Evolutionary conservation across 2,113 vertebrate genomes (phyloP).

Genomic region (Nyctibius bracteatus): DNA sequence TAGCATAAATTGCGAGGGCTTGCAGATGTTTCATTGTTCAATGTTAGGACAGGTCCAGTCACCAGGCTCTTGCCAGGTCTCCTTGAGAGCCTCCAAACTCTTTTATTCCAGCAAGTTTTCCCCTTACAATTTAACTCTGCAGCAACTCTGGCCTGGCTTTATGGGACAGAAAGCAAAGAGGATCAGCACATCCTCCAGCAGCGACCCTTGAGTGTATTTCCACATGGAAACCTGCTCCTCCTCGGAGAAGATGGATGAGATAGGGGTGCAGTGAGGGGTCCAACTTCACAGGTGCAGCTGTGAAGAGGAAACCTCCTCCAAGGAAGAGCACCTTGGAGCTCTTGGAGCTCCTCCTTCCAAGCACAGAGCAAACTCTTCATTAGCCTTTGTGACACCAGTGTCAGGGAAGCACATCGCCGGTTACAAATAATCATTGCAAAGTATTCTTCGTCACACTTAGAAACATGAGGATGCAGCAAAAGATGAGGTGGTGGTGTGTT

Average conservation of each 20-base stretch:
- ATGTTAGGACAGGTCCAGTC: not conserved
- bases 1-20: not conserved
- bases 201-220: not conserved
- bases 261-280: not conserved
- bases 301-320: not conserved
- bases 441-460: not conserved
- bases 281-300: not conserved
- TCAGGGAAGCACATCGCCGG: not conserved
- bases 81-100: not conserved
- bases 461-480: not conserved
- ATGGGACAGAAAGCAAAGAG: not conserved
- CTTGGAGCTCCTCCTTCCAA: not conserved
- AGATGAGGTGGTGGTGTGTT: not conserved
- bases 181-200: not conserved
- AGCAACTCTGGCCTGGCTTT: not conserved
- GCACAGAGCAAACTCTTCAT: not conserved
- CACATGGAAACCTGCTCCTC: not conserved
- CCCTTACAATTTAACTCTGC: not conserved
- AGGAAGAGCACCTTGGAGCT: not conserved
- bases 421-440: not conserved
- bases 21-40: not conserved
- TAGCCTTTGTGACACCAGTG: not conserved
- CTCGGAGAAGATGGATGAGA: not conserved
- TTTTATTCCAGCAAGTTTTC: not conserved
- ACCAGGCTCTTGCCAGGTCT: not conserved